Evolutionary conservation across 2,888 invertebrate genomes (phyloP), one percentile per base, ranked within the genome.

Genomic region (Epinotia brunnichana): DNA sequence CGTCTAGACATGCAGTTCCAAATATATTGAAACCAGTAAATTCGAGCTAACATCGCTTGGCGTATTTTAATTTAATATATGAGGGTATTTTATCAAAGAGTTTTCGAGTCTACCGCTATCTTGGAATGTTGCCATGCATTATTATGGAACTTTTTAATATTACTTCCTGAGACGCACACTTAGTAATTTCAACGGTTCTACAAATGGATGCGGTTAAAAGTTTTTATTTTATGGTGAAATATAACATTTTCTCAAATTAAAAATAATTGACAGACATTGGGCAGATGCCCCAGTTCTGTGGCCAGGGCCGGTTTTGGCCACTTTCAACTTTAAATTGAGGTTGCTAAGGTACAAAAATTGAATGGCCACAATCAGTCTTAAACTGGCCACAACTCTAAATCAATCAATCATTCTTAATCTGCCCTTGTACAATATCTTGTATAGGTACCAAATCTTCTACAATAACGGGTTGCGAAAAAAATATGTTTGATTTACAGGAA

Each of bases 121-220:
- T 83, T 90, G 89, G 89, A 84, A 76, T 70, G 73, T 41, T 82
- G 88, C 90, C 89, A 88, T 82, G 81, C 83, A 83, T 83, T 85
- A 84, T 85, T 82, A 76, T 80, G 78, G 82, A 83, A 83, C 79
- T 85, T 79, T 80, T 80, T 80, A 83, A 85, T 85, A 86, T 87
- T 35, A 35, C 35, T 87, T 87, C 85, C 87, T 77, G 81, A 76
- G 76, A 77, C n/a, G 48, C 75, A 48, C 44, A n/a, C n/a, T 75
- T 77, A 72, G 73, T 75, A 75, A 68, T 66, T 68, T 74, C 70
- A 70, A 76, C 69, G 74, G 74, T 56, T 21, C n/a, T 24, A 29
- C 41, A 21, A 17, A 7, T 13, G 11, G 24, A 41, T 54, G 29
- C 17, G 24, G 15, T 54, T 53, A 53, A 1, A 53, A 63, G 29